Evolutionary conservation across 2,113 vertebrate species (phyloP).

Genomic region (Salvelinus namaycush): DNA sequence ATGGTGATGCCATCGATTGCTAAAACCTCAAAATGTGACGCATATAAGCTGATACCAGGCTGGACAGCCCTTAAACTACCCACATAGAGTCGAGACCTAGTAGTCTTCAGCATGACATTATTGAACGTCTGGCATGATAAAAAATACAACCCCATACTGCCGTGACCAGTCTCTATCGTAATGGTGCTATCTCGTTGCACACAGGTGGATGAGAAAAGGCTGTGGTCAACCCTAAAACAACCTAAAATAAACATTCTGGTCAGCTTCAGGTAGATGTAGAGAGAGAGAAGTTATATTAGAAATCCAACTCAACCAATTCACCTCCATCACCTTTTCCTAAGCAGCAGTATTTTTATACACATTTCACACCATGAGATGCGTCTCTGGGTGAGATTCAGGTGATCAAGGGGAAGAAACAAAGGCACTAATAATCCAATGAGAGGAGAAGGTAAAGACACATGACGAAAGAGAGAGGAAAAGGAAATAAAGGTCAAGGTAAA

Average conservation of each 20-base stretch:
- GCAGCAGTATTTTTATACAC: constrained; percentile 10
- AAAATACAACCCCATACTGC: no score
- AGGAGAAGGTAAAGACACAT: constrained; percentile 41
- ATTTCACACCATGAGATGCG: constrained; percentile 34
- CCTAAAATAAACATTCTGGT: not conserved
- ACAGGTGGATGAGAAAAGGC: not conserved
- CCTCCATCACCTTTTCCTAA: constrained; percentile 27
- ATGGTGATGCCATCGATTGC: no score
- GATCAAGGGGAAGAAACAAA: constrained; percentile 47
- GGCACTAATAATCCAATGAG: constrained; percentile 47
- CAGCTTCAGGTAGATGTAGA: not conserved
- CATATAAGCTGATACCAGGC: no score
- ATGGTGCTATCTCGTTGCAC: not conserved
- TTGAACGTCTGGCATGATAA: no score
- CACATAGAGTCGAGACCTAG: no score
- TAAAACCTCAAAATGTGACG: no score
- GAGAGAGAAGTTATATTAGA: not conserved
- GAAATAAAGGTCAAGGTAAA: constrained; percentile 70
- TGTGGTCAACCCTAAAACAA: not conserved
- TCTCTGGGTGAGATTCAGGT: constrained; percentile 31
- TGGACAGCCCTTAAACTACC: no score
- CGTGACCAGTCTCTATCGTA: no score
- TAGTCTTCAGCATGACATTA: no score
- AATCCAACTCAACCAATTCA: not conserved
- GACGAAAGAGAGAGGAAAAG: constrained; percentile 49